These are phyloP conservation scores for Samia ricini DNA, from an alignment of 1,140 invertebrate genomes.

Conservation along the genomic window DNA sequence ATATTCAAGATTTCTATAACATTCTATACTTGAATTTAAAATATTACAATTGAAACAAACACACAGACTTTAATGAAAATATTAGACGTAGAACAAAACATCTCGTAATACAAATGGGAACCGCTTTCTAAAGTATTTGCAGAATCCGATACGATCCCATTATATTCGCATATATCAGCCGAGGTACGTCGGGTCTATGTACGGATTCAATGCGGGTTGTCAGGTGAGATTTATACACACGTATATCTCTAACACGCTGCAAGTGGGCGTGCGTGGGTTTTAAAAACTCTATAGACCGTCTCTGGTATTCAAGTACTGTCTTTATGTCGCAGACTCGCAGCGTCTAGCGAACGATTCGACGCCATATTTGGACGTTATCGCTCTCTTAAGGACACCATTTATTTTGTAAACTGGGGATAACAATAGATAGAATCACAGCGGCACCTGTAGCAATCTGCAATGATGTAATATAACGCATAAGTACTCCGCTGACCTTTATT, in stretches of 20 bases:
- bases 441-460: slow-evolving; percentile 28
- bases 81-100: background rate
- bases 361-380: slow-evolving; percentile 46
- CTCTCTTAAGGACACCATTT: slow-evolving; percentile 45
- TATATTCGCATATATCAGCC: slow-evolving; percentile 18
- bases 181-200: slow-evolving; percentile 24
- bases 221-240: slow-evolving; percentile 65
- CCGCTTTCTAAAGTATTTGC: slow-evolving; percentile 1
- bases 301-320: slow-evolving; percentile 39
- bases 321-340: slow-evolving; percentile 44
- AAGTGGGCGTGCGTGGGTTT: slow-evolving; percentile 57
- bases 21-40: too few species aligned
- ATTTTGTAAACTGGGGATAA: slow-evolving; percentile 27
- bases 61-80: too few species aligned
- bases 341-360: slow-evolving; percentile 45
- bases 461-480: slow-evolving; percentile 14
- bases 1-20: too few species aligned
- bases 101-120: background rate
- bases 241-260: slow-evolving; percentile 37
- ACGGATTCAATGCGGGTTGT: slow-evolving; percentile 42
- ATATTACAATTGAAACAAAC: too few species aligned
- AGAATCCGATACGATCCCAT: slow-evolving; percentile 11
- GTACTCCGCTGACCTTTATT: background rate
- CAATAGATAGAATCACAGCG: slow-evolving; percentile 27
- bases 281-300: slow-evolving; percentile 28